Base-by-base conservation (phyloP, 2,888 invertebrate genomes). In the Epinotia nisella region DNA sequence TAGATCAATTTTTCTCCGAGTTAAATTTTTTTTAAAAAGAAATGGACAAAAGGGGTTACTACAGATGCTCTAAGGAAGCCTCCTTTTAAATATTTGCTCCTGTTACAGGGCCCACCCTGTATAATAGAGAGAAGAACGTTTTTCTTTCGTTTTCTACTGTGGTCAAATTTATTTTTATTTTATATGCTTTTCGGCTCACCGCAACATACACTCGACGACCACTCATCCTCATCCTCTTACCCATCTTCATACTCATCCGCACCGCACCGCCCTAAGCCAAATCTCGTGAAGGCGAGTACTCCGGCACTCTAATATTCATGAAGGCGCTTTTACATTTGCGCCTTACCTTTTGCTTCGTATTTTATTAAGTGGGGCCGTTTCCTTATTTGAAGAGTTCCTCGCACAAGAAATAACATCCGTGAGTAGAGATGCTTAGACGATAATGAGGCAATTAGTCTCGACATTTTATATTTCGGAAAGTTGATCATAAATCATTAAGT, bases 221-320 rank as follows among this genome's bases (percentile, higher is more conserved):
- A 24, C 21, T 2, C 21, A 2, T 21, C 9, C n/a, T 4, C 61
- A 62, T 29, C 51, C 19, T 21, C 58, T 39, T 11, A 9, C 17
- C 35, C 62, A 61, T 58, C 21, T 45, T 62, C 68, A 69, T 67
- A 45, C 41, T 1, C 41, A 61, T 69, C 61, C 17, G 21, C 65
- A 60, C 9, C 58, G 49, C 59, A 45, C 71, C n/a, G 19, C 71
- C 56, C 61, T 67, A 49, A 49, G 61, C 66, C 21, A 62, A 72
- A 72, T 72, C 72, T 67, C 56, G 67, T 55, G 56, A 68, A 72
- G 67, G 56, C 67, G 67, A 68, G 69, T 70, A 61, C 61, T 49
- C 49, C 10, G 56, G 53, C 67, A 72, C 72, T 72, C 67, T 45
- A 72, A 72, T 72, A 72, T 72, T 72, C 62, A 72, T 72, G 72